A percentile compares a stretch with the other conserved stretches of the same genome.
Evolutionary conservation across 2,113 vertebrate species (phyloP).

Genomic region (Eupsittula cactorum): DNA sequence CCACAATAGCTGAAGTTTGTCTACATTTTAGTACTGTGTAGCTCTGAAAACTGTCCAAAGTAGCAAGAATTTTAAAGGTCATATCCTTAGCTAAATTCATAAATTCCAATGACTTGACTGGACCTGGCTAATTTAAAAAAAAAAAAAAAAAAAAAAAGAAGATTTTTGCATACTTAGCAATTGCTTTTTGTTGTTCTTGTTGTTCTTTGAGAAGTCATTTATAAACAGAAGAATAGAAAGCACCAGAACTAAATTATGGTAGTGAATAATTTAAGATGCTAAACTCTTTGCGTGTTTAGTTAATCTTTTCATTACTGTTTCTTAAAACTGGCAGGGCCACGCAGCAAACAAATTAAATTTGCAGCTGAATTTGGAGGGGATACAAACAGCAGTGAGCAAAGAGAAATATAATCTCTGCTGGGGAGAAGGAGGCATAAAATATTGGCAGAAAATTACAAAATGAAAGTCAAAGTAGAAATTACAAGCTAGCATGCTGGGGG

Average conservation of each 20-base stretch:
- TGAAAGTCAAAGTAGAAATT: conserved; percentile 14
- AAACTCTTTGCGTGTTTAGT: neutral
- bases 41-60: neutral
- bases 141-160: neutral
- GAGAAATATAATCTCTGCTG: conserved; percentile 21
- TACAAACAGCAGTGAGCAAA: conserved; percentile 6
- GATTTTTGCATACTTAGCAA: neutral
- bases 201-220: neutral
- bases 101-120: neutral
- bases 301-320: conserved; percentile 43
- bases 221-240: neutral
- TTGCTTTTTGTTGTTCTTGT: neutral
- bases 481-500: neutral
- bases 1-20: neutral
- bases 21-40: neutral
- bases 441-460: conserved; percentile 38
- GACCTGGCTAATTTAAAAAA: neutral
- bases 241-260: neutral
- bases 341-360: conserved; percentile 55
- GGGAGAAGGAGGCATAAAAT: neutral
- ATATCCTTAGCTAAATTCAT: neutral
- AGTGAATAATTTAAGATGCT: neutral
- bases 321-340: neutral
- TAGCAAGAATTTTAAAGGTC: neutral
- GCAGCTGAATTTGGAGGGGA: conserved; percentile 15